Evolutionary conservation across 2,113 vertebrate species (phyloP).

Genomic region (Onychorhynchus coronatus): DNA sequence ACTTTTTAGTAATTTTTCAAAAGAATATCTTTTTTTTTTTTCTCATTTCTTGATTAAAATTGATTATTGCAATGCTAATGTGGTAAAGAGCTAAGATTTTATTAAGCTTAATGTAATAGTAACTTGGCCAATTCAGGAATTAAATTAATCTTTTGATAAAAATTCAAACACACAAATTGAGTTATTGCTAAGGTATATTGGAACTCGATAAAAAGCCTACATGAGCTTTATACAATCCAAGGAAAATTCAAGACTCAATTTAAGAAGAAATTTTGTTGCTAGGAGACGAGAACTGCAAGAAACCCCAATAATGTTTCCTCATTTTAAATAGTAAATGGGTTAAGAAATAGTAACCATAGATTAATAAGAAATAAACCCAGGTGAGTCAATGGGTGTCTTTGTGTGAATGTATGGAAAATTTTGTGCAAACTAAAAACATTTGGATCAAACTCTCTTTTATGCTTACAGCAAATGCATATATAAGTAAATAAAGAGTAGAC

Average conservation of each 20-base stretch:
- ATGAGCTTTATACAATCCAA: background rate
- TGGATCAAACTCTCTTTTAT: background rate
- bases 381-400: background rate
- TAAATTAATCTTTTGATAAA: background rate
- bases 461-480: background rate
- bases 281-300: background rate
- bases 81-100: background rate
- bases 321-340: background rate
- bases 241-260: background rate
- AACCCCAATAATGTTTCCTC: background rate
- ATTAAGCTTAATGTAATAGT: background rate
- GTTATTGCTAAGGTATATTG: background rate
- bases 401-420: background rate
- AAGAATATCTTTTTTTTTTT: background rate
- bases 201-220: background rate
- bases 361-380: background rate
- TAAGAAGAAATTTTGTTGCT: constrained; percentile 41
- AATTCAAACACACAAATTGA: background rate
- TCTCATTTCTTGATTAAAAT: background rate
- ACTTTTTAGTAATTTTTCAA: background rate
- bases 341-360: background rate
- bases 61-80: background rate
- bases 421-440: background rate
- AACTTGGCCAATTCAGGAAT: background rate
- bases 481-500: background rate